Conservation (phyloP, 1,140 invertebrate genomes). For the Colletes gigas region DNA sequence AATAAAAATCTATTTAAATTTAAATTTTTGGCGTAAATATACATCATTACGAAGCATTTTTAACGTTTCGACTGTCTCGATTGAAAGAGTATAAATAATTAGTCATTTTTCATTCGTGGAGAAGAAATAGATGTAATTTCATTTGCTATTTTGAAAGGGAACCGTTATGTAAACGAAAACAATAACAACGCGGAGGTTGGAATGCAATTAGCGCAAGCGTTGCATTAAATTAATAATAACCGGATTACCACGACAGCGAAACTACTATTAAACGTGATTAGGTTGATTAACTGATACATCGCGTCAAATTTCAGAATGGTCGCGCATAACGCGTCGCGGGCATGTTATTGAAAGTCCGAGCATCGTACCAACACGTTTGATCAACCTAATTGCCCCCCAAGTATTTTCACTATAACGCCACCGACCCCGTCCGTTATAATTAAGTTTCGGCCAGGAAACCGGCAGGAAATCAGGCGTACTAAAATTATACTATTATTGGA, state of each 20-base stretch:
- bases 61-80: too few relatives aligned
- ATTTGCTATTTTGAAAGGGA: too few relatives aligned
- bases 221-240: slow-evolving; percentile 17
- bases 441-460: neutral
- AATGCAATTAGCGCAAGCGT: neutral
- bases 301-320: neutral
- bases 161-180: neutral
- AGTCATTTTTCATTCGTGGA: too few relatives aligned
- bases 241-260: neutral
- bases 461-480: neutral
- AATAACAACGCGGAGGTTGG: neutral
- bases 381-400: slow-evolving; percentile 6
- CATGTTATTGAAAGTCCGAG: neutral
- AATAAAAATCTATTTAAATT: too few relatives aligned
- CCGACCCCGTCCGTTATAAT: neutral
- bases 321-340: neutral
- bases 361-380: neutral
- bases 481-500: neutral
- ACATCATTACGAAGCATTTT: too few relatives aligned
- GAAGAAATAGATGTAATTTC: too few relatives aligned
- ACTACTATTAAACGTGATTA: slow-evolving; percentile 8
- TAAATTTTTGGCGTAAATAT: too few relatives aligned
- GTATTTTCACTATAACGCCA: slow-evolving; percentile 6
- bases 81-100: too few relatives aligned
- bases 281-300: neutral